A percentile compares a stretch with the other conserved stretches of the same genome.
Evolutionary conservation across 2,797 vertebrate species (phyloP).

Genomic region (Odontamblyopus rebecca): DNA sequence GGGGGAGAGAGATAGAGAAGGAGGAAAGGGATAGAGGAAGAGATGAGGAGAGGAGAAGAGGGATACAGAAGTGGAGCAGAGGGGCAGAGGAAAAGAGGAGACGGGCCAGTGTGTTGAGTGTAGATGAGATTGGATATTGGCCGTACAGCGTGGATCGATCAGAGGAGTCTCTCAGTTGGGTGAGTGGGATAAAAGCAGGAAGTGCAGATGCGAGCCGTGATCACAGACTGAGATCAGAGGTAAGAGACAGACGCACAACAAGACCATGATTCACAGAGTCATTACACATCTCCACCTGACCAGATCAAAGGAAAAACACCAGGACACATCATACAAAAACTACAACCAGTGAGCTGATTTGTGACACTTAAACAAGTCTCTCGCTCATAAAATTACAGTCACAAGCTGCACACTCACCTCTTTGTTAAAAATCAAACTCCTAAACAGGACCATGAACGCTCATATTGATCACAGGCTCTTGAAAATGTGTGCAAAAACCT

Average conservation of each 20-base stretch:
- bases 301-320: neutral
- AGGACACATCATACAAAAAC: neutral
- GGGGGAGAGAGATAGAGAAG: neutral
- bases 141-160: conserved; percentile 48
- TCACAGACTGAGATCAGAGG: conserved; percentile 23
- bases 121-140: conserved; percentile 49
- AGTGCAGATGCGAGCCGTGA: conserved; percentile 37
- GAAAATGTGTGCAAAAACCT: no score
- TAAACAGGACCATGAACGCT: no score
- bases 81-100: conserved; percentile 11
- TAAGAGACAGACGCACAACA: conserved; percentile 26
- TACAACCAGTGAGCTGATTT: no score
- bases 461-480: no score
- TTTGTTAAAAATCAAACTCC: no score
- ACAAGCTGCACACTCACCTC: no score
- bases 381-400: no score
- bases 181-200: conserved; percentile 37
- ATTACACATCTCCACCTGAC: neutral
- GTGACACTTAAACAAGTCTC: no score
- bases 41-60: conserved; percentile 4
- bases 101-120: conserved; percentile 24
- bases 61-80: conserved; percentile 17
- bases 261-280: conserved; percentile 16
- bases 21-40: conserved; percentile 20
- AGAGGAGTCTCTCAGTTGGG: conserved; percentile 27